These are phyloP conservation scores for Drosophila aff. DNA, from an alignment of 1,140 invertebrate genomes.

Conservation along the genomic window DNA sequence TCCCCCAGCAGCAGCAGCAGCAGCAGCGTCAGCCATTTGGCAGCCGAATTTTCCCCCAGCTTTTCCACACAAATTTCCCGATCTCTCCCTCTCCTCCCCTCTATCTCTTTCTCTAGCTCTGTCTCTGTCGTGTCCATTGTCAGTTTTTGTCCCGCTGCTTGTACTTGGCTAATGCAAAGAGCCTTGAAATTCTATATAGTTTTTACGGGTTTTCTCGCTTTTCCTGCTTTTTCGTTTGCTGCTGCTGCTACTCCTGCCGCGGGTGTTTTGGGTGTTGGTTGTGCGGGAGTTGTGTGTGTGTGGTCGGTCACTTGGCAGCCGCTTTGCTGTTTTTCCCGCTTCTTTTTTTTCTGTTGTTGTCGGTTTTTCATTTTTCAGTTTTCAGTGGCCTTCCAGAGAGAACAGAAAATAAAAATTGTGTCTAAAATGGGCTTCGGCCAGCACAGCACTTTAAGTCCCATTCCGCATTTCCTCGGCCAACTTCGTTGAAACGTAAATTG, in stretches of 20 bases:
- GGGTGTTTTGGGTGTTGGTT: constrained; percentile 11
- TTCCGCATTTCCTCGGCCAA: constrained; percentile 1
- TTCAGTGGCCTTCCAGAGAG: constrained; percentile 1
- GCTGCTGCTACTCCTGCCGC: neutral
- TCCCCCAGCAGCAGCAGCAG: constrained; percentile 12
- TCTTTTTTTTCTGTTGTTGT: neutral
- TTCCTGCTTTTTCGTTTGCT: neutral
- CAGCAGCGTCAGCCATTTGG: constrained; percentile 20
- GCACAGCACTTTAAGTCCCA: constrained; percentile 18
- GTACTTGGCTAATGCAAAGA: constrained; percentile 71
- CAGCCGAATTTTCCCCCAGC: constrained; percentile 20
- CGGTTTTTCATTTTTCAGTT: constrained; percentile 19
- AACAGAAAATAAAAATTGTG: constrained; percentile 8
- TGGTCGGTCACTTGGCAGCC: constrained; percentile 15
- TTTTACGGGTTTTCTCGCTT: constrained; percentile 22
- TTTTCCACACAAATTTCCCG: constrained; percentile 18
- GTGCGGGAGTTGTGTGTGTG: constrained; percentile 1
- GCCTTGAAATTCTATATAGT: constrained; percentile 68
- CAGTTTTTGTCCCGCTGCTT: constrained; percentile 32
- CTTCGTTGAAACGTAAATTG: constrained; percentile 14
- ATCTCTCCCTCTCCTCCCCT: neutral
- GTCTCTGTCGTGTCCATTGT: constrained; percentile 15
- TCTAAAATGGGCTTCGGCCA: constrained; percentile 19
- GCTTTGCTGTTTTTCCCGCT: constrained; percentile 12
- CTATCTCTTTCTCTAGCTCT: neutral